Evolutionary conservation across 2,113 vertebrate genomes (phyloP).

Genomic region (Gila orcuttii): DNA sequence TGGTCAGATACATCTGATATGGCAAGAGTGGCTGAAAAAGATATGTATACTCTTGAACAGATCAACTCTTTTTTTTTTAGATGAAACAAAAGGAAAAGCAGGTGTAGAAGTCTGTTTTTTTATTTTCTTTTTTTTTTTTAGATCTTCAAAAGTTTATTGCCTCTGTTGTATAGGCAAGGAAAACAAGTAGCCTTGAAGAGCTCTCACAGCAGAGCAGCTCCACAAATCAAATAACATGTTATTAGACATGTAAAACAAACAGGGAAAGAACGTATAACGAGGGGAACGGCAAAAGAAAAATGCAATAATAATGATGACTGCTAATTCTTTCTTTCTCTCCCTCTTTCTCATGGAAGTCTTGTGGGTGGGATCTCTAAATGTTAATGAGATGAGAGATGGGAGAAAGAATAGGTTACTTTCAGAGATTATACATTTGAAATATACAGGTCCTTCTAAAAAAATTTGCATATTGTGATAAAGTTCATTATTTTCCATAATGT

Average conservation of each 20-base stretch:
- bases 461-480: too few species aligned
- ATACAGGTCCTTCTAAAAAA: too few species aligned
- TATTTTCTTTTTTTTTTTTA: too few species aligned
- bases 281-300: not conserved
- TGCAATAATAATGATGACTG: not conserved
- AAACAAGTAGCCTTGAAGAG: too few species aligned
- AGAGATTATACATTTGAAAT: not conserved
- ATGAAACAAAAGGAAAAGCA: too few species aligned
- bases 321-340: not conserved
- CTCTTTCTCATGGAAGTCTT: not conserved
- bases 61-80: not conserved
- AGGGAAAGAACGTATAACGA: not conserved
- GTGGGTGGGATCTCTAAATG: not conserved
- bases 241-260: not conserved
- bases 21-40: not conserved
- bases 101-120: too few species aligned
- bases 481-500: too few species aligned
- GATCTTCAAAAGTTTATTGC: too few species aligned
- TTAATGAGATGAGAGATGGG: not conserved
- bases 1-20: not conserved
- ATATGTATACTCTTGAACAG: not conserved
- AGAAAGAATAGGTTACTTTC: not conserved
- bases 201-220: too few species aligned
- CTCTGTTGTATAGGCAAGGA: too few species aligned
- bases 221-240: too few species aligned